Evolutionary conservation across 2,888 invertebrate genomes (phyloP).

Genomic region (Epistrophella euchroma): DNA sequence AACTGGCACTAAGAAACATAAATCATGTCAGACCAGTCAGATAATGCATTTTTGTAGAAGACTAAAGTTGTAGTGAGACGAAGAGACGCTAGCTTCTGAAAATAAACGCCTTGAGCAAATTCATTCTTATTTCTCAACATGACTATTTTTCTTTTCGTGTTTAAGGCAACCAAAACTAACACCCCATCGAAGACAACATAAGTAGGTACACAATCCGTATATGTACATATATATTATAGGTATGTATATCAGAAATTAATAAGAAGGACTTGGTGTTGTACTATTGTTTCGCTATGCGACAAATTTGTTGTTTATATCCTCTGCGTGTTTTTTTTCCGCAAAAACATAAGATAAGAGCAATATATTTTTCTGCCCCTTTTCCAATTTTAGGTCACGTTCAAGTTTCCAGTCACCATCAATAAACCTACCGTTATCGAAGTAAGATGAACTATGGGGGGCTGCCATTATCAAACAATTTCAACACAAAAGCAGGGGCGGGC

Average conservation of each 20-base stretch:
- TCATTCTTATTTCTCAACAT: too few relatives aligned
- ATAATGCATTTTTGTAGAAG: too few relatives aligned
- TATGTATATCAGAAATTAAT: neutral
- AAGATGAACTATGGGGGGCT: neutral
- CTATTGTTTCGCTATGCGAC: constrained; percentile 8
- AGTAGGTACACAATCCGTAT: too few relatives aligned
- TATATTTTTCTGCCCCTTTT: neutral
- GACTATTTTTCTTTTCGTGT: neutral
- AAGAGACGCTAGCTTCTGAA: too few relatives aligned
- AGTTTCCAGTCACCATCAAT: neutral
- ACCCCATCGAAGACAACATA: neutral
- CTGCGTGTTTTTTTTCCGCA: neutral
- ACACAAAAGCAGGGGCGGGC: constrained; percentile 8
- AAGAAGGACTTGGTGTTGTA: constrained; percentile 12
- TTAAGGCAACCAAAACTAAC: neutral
- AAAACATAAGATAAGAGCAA: neutral
- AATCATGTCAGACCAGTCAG: too few relatives aligned
- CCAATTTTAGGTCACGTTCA: constrained; percentile 24
- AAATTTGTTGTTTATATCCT: constrained; percentile 24
- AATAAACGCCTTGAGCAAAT: too few relatives aligned
- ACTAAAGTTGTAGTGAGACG: too few relatives aligned
- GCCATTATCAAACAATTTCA: neutral
- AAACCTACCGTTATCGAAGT: neutral
- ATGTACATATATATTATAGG: neutral
- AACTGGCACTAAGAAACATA: too few relatives aligned